Base-by-base conservation (phyloP, 2,888 invertebrate genomes). In the Cataglyphis altisquamis region DNA sequence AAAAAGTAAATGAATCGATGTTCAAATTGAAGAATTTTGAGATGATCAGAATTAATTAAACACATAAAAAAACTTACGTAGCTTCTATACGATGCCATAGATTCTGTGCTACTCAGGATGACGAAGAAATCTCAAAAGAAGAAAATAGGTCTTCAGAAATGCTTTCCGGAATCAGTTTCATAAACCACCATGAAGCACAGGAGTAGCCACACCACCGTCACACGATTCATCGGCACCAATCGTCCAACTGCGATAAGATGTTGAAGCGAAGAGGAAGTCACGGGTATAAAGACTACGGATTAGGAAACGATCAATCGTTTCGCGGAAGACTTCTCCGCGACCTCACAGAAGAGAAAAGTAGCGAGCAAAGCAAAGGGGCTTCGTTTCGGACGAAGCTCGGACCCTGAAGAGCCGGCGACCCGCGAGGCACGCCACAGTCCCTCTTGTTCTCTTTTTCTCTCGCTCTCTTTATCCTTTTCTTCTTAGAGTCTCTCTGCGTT, bases 371-470 rank as follows among this genome's bases (percentile, higher is more conserved):
- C 90, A 88, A 88, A 90, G 90, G 88, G 90, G 91, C 91, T 89
- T 91, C 90, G 92, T 92, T 92, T 92, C 92, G 92, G 92, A 92
- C 91, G 92, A 93, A 93, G 92, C 93, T 92, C 91, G 90, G 92
- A 93, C 91, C 93, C 92, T 91, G 92, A 93, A 93, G 93, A 93
- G 92, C 93, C 93, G 91, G 92, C 93, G 92, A 93, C 93, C 93
- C 93, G 93, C 92, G 92, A 93, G 91, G 89, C 89, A 89, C 90
- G 90, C 87, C 84, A 86, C 74, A 70, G 74, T 72, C 90, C 86
- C 87, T 82, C 89, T 85, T 83, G 74, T 86, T 84, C 86, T 84
- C 84, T 73, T 63, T 82, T 63, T 86, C 88, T 86, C 89, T 81
- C 82, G 83, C 83, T 86, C 83, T 82, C 84, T 87, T 87, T 82